Base-by-base conservation (phyloP, 2,797 vertebrate genomes). In the Synaphobranchus kaupii region DNA sequence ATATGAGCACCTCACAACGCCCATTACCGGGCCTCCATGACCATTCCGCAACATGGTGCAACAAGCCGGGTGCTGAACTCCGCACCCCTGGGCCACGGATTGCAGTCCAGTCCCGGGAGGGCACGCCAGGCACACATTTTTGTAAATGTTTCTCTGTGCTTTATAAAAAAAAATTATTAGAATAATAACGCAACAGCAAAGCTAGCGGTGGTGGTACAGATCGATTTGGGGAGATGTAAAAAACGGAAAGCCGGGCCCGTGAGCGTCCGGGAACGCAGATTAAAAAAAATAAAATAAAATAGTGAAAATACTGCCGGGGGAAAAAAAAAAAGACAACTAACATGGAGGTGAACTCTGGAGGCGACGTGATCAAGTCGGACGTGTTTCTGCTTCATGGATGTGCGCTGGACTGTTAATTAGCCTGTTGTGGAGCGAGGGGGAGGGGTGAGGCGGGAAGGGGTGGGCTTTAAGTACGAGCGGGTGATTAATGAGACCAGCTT, bases 371-470 rank as follows among this genome's bases (percentile, higher is more conserved):
- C 88, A n/a, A 15, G 44, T n/a, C 89, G 89, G 92, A 91, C 91
- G 91, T 93, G 93, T 93, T 39, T 94, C 93, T 92, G 92, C 90
- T 85, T 90, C 90, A 89, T 91, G 92, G 90, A 93, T 90, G 94
- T 92, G 92, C 92, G 91, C 89, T 93, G 91, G 93, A 92, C 94
- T 94, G 94, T 94, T 95, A 95, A 96, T 96, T 95, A 96, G 92
- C 91, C 28, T 8, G 68, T 73, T 20, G 6, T 0, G 22, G 8
- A 47, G 54, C 22, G n/a, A n/a, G 15, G 60, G 88, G 85, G 71
- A 20, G 56, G 60, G 76, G 86, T 5, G 15, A 2, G 31, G 4
- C 56, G 28, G 85, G 76, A 17, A 58, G 66, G 76, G 86, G 84
- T 34, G 7, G 66, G 87, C 91, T 86, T 91, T 90, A 88, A 92